phyloP scores from a whole-genome alignment of 2,797 vertebrate species.

The Podarcis siculus region DNA sequence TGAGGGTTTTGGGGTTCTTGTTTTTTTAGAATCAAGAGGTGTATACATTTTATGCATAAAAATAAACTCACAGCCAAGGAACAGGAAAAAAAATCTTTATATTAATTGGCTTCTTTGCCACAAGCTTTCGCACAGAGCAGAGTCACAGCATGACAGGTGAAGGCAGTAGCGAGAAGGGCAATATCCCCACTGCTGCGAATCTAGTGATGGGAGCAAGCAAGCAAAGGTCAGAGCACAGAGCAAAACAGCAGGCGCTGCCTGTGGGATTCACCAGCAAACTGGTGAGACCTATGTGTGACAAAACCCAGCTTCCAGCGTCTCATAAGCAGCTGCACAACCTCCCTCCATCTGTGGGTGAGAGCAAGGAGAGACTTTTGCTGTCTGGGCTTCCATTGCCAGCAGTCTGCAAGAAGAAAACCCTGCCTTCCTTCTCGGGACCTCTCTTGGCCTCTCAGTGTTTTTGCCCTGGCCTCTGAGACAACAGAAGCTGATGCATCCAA shows the following conservation, averaged over 20 bases:
- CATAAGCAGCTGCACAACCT: background rate
- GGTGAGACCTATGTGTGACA: background rate
- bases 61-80: background rate
- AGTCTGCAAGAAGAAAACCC: background rate
- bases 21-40: too few relatives aligned
- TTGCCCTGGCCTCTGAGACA: background rate
- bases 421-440: too few relatives aligned
- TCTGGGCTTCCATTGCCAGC: too few relatives aligned
- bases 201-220: background rate
- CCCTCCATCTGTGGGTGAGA: background rate
- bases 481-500: background rate
- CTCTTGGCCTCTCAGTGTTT: background rate
- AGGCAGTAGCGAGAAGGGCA: accelerated
- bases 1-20: background rate
- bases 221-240: background rate
- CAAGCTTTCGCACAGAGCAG: constrained; percentile 46
- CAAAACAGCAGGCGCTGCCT: background rate
- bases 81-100: constrained; percentile 58
- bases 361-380: background rate
- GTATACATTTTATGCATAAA: too few relatives aligned
- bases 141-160: background rate
- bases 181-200: background rate
- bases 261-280: background rate
- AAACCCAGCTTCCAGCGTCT: too few relatives aligned
- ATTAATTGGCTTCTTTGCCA: background rate